A percentile compares a stretch with the other conserved stretches of the same genome.
phyloP scores from a whole-genome alignment of 2,888 invertebrate genomes.

The Caenorhabditis panamensis region DNA sequence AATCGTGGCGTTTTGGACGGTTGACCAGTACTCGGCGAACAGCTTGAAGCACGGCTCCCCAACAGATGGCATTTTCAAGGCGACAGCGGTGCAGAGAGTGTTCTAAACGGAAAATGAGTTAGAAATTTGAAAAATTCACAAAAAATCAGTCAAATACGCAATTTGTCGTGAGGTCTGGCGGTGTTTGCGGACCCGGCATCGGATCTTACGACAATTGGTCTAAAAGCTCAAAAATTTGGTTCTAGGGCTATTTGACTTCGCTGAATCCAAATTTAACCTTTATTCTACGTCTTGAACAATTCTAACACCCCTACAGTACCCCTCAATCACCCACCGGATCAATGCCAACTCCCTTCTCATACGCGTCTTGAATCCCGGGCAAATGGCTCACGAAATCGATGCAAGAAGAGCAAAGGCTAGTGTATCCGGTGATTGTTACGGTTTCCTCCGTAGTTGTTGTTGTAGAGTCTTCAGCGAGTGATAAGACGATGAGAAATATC shows the following conservation, averaged over 20 bases:
- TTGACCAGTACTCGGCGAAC: slow-evolving; percentile 39
- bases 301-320: slow-evolving; percentile 1
- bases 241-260: not conserved
- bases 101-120: slow-evolving; percentile 8
- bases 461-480: no score
- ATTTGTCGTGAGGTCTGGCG: not conserved
- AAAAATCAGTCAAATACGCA: not conserved
- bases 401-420: slow-evolving; percentile 28
- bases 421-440: not conserved
- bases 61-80: slow-evolving; percentile 33
- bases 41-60: slow-evolving; percentile 34
- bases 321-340: slow-evolving; percentile 21
- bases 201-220: not conserved
- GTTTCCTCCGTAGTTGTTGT: not conserved
- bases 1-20: slow-evolving; percentile 19
- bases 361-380: slow-evolving; percentile 34
- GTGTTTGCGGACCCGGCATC: not conserved
- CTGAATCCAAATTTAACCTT: not conserved
- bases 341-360: slow-evolving; percentile 11
- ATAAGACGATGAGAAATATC: not conserved
- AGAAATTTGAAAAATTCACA: no score
- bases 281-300: no score
- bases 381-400: slow-evolving; percentile 13
- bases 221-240: not conserved
- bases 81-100: slow-evolving; percentile 30